These are phyloP conservation scores for Lerema accius DNA, from an alignment of 1,140 invertebrate genomes.

Conservation along the genomic window DNA sequence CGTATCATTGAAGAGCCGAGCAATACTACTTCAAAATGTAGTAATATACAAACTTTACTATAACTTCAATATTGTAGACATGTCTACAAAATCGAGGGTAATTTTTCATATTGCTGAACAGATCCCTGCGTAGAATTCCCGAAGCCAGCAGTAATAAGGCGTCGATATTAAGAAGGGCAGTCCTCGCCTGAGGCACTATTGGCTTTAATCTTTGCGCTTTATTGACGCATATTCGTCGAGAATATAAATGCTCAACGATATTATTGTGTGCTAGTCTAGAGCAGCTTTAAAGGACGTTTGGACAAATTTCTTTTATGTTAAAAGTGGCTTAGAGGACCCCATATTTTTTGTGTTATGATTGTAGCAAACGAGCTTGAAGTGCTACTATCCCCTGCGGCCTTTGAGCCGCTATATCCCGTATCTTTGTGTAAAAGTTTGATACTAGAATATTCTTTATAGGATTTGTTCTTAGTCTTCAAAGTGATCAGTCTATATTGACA, in stretches of 20 bases:
- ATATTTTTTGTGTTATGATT: too few species aligned
- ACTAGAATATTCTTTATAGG: slow-evolving; percentile 35
- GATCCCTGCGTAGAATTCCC: slow-evolving; percentile 9
- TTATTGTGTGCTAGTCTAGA: slow-evolving; percentile 3
- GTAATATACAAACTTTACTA: not conserved
- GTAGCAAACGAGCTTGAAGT: too few species aligned
- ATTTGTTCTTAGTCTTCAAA: slow-evolving; percentile 23
- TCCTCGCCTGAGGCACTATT: slow-evolving; percentile 55
- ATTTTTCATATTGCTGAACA: slow-evolving; percentile 14
- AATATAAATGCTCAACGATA: slow-evolving; percentile 18
- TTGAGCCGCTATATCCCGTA: too few species aligned
- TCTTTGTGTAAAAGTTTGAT: too few species aligned
- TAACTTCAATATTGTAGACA: not conserved
- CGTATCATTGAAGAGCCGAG: too few species aligned
- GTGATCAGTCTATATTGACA: slow-evolving; percentile 30
- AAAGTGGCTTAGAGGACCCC: too few species aligned
- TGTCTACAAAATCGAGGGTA: slow-evolving; percentile 1
- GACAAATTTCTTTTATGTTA: too few species aligned
- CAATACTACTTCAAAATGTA: too few species aligned
- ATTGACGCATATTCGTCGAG: slow-evolving; percentile 18
- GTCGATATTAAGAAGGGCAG: slow-evolving; percentile 59
- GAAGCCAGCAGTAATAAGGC: slow-evolving; percentile 53
- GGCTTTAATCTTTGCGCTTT: slow-evolving; percentile 21
- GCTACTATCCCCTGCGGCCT: too few species aligned
- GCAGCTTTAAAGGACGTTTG: too few species aligned